Conservation (phyloP, 1,140 invertebrate species). For the Oryctes rhinoceros region DNA sequence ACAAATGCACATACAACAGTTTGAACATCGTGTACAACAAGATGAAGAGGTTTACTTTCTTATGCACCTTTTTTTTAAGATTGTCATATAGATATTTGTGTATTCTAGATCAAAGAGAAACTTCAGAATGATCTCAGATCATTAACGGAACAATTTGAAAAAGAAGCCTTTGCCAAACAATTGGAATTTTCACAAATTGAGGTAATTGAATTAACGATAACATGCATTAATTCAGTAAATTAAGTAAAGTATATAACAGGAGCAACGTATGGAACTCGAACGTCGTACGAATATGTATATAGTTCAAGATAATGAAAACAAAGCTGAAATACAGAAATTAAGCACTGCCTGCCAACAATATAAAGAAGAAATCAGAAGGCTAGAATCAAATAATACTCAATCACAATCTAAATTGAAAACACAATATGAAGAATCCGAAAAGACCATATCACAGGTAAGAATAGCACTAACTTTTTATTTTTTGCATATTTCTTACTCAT, state of each 20-base stretch:
- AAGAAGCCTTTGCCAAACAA: conserved; percentile 54
- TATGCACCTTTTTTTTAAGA: background rate
- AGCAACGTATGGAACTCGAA: conserved; percentile 64
- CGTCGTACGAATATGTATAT: conserved; percentile 63
- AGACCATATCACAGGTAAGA: conserved; percentile 52
- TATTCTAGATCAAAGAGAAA: conserved; percentile 2
- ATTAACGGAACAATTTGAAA: conserved; percentile 60
- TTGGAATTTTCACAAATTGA: conserved; percentile 63
- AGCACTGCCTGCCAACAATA: conserved; percentile 56
- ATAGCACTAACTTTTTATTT: conserved; percentile 41
- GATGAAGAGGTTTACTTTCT: conserved; percentile 46
- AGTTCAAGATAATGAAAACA: conserved; percentile 55
- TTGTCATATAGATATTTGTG: background rate
- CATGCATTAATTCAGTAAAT: background rate
- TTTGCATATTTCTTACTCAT: conserved; percentile 10
- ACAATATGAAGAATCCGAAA: conserved; percentile 52
- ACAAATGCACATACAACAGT: conserved; percentile 65
- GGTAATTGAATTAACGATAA: conserved; percentile 55
- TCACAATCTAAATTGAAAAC: conserved; percentile 57
- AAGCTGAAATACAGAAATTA: conserved; percentile 52
- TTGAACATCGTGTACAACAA: conserved; percentile 63
- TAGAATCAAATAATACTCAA: conserved; percentile 52
- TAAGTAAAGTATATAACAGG: conserved; percentile 45
- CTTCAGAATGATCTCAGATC: conserved; percentile 48
- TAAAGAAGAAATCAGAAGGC: conserved; percentile 53